Evolutionary conservation across 2,113 vertebrate genomes (phyloP).

Genomic region (Boulengerochromis microlepis): DNA sequence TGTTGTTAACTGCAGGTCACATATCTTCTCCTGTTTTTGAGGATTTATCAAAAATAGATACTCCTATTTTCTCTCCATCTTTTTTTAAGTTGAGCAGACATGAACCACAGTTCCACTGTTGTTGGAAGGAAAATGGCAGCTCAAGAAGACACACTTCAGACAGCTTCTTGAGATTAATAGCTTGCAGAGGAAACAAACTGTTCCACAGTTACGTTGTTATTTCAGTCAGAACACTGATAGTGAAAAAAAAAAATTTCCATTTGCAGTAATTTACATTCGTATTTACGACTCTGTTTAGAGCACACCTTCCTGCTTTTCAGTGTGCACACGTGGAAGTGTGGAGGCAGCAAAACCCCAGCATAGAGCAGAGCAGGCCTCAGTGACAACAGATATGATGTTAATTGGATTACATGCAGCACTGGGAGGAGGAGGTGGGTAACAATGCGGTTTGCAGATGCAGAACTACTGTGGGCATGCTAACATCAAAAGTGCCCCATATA

Average conservation of each 20-base stretch:
- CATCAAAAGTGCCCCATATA: neutral
- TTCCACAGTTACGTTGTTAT: rapidly evolving
- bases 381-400: neutral
- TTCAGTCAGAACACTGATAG: neutral
- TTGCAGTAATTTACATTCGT: neutral
- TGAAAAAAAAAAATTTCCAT: neutral
- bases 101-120: neutral
- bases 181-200: neutral
- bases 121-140: neutral
- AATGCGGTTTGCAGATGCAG: neutral
- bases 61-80: slow-evolving; percentile 1
- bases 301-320: neutral
- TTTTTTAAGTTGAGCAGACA: neutral
- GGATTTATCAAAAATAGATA: neutral
- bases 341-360: neutral
- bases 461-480: neutral
- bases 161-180: neutral
- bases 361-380: neutral
- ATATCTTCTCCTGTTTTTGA: neutral
- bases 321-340: rapidly evolving
- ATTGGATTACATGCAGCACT: neutral
- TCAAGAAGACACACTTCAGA: neutral
- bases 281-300: neutral
- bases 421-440: neutral
- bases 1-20: neutral